phyloP scores from a whole-genome alignment of 2,113 vertebrate genomes.

The Heterocephalus glaber region DNA sequence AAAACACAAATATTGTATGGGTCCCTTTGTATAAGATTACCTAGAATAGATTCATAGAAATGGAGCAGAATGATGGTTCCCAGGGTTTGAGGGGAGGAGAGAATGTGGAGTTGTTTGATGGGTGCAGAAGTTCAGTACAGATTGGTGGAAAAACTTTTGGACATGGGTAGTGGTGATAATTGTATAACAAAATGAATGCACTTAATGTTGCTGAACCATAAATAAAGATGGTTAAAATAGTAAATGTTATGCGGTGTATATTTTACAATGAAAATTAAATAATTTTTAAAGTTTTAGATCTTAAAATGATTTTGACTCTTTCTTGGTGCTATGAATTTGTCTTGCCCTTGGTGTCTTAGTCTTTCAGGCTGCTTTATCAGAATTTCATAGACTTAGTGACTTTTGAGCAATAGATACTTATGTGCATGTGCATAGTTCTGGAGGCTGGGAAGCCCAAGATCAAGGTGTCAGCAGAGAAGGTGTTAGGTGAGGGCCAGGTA shows the following conservation, averaged over 20 bases:
- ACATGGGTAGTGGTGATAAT: not conserved
- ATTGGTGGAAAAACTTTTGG: not conserved
- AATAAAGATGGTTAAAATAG: not conserved
- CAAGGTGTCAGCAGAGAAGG: not conserved
- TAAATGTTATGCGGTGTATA: not conserved
- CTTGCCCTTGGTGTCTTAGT: not conserved
- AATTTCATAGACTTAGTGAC: not conserved
- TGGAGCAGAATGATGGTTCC: not conserved
- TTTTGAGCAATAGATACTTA: not conserved
- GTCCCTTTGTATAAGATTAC: not conserved
- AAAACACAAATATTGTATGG: not conserved
- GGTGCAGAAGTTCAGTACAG: not conserved
- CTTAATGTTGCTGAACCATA: not conserved
- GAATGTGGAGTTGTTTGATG: not conserved
- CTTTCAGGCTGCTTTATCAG: not conserved
- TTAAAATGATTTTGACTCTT: not conserved
- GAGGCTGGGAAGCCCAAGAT: not conserved
- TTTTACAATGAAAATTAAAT: not conserved
- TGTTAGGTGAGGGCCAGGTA: not conserved
- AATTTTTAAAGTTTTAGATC: not conserved
- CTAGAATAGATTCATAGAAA: not conserved
- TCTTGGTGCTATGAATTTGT: not conserved
- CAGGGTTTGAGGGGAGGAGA: not conserved
- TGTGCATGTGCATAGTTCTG: not conserved
- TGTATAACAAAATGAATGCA: not conserved